phyloP scores from a whole-genome alignment of 2,888 invertebrate genomes.

The Aleiodes leptofemur region DNA sequence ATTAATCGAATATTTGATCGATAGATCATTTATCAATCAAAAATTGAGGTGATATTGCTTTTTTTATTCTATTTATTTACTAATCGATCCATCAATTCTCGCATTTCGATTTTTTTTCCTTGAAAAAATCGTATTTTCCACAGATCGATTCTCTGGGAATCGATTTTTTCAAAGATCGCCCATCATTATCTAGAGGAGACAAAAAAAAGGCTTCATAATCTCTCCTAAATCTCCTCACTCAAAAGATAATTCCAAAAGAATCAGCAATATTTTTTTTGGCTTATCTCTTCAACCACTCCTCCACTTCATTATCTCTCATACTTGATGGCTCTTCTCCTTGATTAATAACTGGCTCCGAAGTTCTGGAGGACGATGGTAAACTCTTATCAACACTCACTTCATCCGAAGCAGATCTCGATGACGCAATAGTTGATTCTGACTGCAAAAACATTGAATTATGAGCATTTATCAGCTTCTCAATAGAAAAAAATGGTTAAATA shows the following conservation, averaged over 20 bases:
- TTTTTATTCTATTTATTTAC: too few relatives aligned
- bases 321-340: neutral
- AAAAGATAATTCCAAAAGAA: neutral
- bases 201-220: too few relatives aligned
- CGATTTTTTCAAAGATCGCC: too few relatives aligned
- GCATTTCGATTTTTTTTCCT: too few relatives aligned
- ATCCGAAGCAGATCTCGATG: neutral
- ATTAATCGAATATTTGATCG: too few relatives aligned
- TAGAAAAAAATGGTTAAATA: neutral
- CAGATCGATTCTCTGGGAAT: too few relatives aligned
- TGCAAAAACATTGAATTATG: neutral
- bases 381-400: neutral
- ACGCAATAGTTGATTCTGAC: neutral
- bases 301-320: neutral
- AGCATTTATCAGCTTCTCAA: neutral
- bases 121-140: too few relatives aligned
- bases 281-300: neutral
- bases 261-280: neutral
- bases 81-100: too few relatives aligned
- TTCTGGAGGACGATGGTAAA: conserved; percentile 22
- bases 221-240: too few relatives aligned
- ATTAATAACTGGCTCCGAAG: conserved; percentile 1
- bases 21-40: too few relatives aligned
- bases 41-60: too few relatives aligned
- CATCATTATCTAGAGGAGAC: too few relatives aligned